Evolutionary conservation across 2,113 vertebrate genomes (phyloP).

Genomic region (Psammodynastes pulverulentus): DNA sequence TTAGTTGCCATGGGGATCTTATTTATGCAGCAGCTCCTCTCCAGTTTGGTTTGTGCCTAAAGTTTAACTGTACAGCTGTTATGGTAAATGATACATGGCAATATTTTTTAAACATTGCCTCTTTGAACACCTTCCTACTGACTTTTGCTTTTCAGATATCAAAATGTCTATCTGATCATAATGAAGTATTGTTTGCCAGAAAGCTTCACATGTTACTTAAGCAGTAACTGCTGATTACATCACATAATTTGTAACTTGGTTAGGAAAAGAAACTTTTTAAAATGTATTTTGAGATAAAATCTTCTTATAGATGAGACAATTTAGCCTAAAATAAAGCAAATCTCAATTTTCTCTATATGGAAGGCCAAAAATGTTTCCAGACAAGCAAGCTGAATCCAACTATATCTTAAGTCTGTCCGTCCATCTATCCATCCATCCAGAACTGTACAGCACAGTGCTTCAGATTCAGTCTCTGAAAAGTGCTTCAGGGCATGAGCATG

Average conservation of each 20-base stretch:
- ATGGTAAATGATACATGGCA: constrained; percentile 74
- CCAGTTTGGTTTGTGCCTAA: constrained; percentile 81
- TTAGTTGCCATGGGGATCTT: constrained; percentile 90
- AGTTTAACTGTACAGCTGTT: constrained; percentile 82
- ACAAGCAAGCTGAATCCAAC: neutral
- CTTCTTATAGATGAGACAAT: neutral
- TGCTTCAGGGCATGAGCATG: neutral
- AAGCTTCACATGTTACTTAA: constrained; percentile 54
- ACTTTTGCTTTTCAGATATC: constrained; percentile 63
- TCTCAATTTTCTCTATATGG: neutral
- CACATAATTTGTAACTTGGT: constrained; percentile 36
- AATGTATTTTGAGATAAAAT: neutral
- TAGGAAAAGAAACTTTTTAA: constrained; percentile 5
- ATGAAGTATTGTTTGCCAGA: constrained; percentile 39
- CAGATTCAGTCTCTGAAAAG: neutral
- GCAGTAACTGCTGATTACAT: constrained; percentile 9
- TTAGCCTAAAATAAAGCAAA: neutral
- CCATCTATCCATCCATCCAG: neutral
- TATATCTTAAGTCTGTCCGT: neutral
- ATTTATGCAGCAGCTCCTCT: constrained; percentile 82
- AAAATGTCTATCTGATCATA: constrained; percentile 60
- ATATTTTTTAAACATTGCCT: constrained; percentile 74
- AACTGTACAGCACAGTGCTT: neutral
- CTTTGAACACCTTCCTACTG: constrained; percentile 68
- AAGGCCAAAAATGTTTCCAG: neutral